Evolutionary conservation across 2,888 invertebrate species (phyloP).

Genomic region (Dione juno): DNA sequence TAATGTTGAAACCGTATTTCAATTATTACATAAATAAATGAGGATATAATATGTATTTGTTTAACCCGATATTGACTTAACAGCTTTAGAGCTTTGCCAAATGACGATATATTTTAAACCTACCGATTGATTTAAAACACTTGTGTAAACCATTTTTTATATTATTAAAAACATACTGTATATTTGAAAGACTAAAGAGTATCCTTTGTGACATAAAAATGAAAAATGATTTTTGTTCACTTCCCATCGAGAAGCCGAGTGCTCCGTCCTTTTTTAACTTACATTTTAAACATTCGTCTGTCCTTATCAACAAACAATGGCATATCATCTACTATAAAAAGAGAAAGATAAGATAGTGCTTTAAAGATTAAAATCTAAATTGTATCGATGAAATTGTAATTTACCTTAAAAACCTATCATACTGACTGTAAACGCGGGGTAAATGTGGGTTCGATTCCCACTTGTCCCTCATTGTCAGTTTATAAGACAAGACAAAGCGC

Average conservation of each 20-base stretch:
- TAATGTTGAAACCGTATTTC: no score
- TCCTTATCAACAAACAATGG: constrained; percentile 80
- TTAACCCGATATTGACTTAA: no score
- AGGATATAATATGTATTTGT: no score
- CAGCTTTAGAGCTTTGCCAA: neutral
- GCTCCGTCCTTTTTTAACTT: constrained; percentile 57
- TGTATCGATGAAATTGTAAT: constrained; percentile 59
- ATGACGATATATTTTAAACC: neutral
- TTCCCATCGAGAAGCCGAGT: constrained; percentile 45
- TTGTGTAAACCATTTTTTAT: neutral
- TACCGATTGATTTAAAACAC: neutral
- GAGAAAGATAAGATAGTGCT: constrained; percentile 64
- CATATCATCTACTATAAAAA: constrained; percentile 76
- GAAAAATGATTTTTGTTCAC: constrained; percentile 41
- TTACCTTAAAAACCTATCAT: neutral
- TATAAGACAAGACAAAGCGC: no score
- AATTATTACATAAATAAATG: no score
- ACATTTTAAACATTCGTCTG: constrained; percentile 52
- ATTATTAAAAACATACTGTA: neutral
- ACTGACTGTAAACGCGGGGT: no score
- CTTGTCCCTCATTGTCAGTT: no score
- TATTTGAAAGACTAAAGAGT: constrained; percentile 34
- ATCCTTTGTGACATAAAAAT: constrained; percentile 38
- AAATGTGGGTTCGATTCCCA: no score
- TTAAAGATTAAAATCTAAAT: constrained; percentile 52